Evolutionary conservation across 2,888 invertebrate genomes (phyloP).

Genomic region (Hoplodrina ambigua): DNA sequence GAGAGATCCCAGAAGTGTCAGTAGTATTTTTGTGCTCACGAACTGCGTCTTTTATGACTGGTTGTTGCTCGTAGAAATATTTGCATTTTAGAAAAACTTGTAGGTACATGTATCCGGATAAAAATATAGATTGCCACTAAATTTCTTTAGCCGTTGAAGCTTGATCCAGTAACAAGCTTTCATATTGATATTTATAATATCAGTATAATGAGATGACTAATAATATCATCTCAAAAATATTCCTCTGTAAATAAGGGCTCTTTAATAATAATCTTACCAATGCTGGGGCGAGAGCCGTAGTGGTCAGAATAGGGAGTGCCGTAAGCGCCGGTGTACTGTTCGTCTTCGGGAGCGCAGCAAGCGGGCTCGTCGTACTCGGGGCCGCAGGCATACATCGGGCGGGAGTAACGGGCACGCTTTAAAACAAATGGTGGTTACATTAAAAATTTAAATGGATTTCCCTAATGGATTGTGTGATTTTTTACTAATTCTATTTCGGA

Average conservation of each 20-base stretch:
- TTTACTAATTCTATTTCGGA: too few species aligned
- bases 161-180: not conserved
- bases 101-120: too few species aligned
- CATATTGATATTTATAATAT: not conserved
- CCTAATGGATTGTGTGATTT: too few species aligned
- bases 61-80: too few species aligned
- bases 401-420: conserved; percentile 93
- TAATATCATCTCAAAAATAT: not conserved
- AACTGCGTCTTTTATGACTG: not conserved
- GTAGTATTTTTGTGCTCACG: not conserved
- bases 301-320: conserved; percentile 97
- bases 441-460: not conserved
- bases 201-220: not conserved
- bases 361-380: conserved; percentile 98
- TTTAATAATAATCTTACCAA: conserved; percentile 84
- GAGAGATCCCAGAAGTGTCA: not conserved
- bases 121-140: not conserved
- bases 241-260: not conserved
- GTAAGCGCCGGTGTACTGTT: conserved; percentile 97
- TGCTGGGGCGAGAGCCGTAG: conserved; percentile 96
- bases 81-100: too few species aligned
- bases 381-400: conserved; percentile 92
- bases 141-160: not conserved
- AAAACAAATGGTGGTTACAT: not conserved
- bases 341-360: conserved; percentile 97